Percentiles rank a stretch among this genome's conserved stretches.
phyloP scores from a whole-genome alignment of 2,113 vertebrate species.

The Xerus inauris region DNA sequence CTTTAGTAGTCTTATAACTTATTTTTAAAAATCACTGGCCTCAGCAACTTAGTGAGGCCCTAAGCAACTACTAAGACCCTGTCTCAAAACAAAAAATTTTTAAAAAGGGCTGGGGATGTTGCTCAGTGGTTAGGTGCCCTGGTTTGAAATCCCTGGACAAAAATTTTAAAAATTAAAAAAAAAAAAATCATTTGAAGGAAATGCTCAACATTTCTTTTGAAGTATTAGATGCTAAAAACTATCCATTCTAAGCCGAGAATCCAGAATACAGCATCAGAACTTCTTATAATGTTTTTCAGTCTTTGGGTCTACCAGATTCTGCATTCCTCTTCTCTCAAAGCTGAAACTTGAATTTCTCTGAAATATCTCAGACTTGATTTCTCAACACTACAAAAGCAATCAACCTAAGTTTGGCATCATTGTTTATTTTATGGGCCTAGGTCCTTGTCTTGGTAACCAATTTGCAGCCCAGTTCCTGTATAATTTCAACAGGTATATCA shows the following conservation, averaged over 20 bases:
- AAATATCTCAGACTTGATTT: neutral
- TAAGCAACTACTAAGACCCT: too few relatives aligned
- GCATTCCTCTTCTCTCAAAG: neutral
- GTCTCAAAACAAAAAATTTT: too few relatives aligned
- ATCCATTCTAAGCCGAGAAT: neutral
- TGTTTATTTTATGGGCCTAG: neutral
- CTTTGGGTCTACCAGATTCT: neutral
- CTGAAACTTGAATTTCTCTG: neutral
- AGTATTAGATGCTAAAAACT: neutral
- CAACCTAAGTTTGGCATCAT: neutral
- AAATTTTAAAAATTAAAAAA: too few relatives aligned
- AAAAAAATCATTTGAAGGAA: neutral
- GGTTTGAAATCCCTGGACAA: too few relatives aligned
- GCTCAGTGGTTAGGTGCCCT: too few relatives aligned
- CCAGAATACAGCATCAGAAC: neutral
- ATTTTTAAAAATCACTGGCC: neutral
- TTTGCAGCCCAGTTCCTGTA: neutral
- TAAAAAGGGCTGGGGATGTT: too few relatives aligned
- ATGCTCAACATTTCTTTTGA: neutral
- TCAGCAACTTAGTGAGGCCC: too few relatives aligned
- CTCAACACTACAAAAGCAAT: neutral
- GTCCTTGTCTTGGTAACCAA: neutral
- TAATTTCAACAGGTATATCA: neutral
- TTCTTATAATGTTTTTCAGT: neutral
- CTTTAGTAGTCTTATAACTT: neutral